Evolutionary conservation across 1,140 invertebrate genomes (phyloP).

Genomic region (Drosophila hydei): DNA sequence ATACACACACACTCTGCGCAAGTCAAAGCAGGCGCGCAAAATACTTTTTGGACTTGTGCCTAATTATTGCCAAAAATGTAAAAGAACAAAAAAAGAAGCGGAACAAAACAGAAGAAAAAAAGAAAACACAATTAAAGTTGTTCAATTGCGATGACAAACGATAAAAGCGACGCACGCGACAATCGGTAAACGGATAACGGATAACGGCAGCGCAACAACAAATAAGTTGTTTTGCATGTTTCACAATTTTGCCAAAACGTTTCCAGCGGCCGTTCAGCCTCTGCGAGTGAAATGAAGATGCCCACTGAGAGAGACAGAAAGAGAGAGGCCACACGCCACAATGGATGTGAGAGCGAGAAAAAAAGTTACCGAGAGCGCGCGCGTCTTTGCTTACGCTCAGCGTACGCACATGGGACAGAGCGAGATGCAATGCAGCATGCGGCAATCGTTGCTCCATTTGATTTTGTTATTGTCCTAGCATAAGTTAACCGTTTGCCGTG

Average conservation of each 20-base stretch:
- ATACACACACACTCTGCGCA: conserved; percentile 28
- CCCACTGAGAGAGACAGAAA: conserved; percentile 15
- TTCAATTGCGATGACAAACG: conserved; percentile 1
- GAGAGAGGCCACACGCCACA: not conserved
- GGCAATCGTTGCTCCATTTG: conserved; percentile 19
- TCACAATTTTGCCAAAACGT: conserved; percentile 48
- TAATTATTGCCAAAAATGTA: conserved; percentile 11
- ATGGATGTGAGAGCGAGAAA: conserved; percentile 1
- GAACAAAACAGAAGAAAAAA: conserved; percentile 3
- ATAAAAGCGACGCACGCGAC: conserved; percentile 13
- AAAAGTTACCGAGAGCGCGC: not conserved
- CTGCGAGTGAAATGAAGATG: conserved; percentile 14
- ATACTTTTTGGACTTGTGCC: not conserved
- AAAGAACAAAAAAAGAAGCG: conserved; percentile 3
- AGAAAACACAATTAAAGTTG: not conserved
- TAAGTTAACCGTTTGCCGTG: conserved; percentile 8
- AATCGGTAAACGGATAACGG: conserved; percentile 28
- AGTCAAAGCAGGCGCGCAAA: conserved; percentile 15
- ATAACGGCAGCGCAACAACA: conserved; percentile 37
- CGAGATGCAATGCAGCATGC: conserved; percentile 35
- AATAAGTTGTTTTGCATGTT: conserved; percentile 38
- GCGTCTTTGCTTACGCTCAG: conserved; percentile 4
- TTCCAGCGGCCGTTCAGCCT: conserved; percentile 29
- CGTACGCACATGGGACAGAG: conserved; percentile 10
- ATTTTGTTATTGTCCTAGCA: conserved; percentile 24